Conservation (phyloP, 2,888 invertebrate species). For the Amphipoea oculea region DNA sequence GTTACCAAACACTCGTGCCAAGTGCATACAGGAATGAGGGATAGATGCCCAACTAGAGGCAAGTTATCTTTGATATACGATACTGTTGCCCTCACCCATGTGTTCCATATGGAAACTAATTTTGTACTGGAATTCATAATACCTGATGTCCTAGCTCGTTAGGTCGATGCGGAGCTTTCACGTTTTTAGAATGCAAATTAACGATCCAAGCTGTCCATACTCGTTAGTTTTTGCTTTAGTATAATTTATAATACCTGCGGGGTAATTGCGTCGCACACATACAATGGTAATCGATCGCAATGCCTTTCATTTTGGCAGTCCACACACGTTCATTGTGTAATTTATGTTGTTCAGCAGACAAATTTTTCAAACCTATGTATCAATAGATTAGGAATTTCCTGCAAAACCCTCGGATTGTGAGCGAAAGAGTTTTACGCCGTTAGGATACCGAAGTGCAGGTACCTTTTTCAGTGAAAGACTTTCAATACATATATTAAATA, state of each 20-base stretch:
- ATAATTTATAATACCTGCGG: neutral
- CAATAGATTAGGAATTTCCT: neutral
- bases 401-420: neutral
- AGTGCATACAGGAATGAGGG: neutral
- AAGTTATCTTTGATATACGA: constrained; percentile 43
- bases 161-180: neutral
- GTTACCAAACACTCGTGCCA: constrained; percentile 1
- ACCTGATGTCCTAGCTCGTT: constrained; percentile 36
- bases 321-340: neutral
- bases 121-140: constrained; percentile 17
- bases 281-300: neutral
- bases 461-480: no score
- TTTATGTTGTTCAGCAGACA: neutral
- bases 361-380: neutral
- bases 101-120: constrained; percentile 11
- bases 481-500: no score
- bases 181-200: constrained; percentile 33
- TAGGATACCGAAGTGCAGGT: no score
- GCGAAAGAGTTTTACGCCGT: neutral
- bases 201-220: constrained; percentile 5
- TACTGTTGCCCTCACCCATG: constrained; percentile 12
- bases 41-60: neutral
- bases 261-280: neutral
- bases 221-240: constrained; percentile 22
- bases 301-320: neutral